Percentiles rank a stretch among this genome's conserved stretches.
phyloP scores from a whole-genome alignment of 2,888 invertebrate genomes.

The Drosophila demipolita region DNA sequence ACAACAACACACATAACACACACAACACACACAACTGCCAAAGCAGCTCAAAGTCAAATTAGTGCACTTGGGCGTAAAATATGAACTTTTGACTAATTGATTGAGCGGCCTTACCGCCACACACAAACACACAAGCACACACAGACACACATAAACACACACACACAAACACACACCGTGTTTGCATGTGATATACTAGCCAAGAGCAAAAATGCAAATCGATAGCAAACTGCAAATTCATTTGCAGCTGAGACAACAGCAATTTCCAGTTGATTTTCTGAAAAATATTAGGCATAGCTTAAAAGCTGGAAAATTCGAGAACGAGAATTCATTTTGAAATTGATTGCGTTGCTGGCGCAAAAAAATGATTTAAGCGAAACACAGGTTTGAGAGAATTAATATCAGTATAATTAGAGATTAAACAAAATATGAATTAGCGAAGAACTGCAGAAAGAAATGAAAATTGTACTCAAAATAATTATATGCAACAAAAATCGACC shows the following conservation, averaged over 20 bases:
- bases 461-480: not conserved
- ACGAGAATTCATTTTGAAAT: not conserved
- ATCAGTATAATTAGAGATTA: not conserved
- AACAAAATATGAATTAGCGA: not conserved
- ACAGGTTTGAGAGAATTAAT: not conserved
- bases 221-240: conserved; percentile 35
- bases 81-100: conserved; percentile 66
- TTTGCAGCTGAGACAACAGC: conserved; percentile 34
- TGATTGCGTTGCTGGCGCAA: conserved; percentile 1
- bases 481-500: not conserved
- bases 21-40: not conserved
- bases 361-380: not conserved
- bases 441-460: not conserved
- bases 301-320: not conserved
- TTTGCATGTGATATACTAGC: conserved; percentile 37
- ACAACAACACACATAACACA: not conserved
- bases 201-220: conserved; percentile 37
- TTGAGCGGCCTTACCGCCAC: conserved; percentile 46
- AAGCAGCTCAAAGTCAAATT: conserved; percentile 63
- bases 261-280: conserved; percentile 26
- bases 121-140: conserved; percentile 2
- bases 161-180: conserved; percentile 9
- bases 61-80: conserved; percentile 53
- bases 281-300: conserved; percentile 21
- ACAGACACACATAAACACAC: conserved; percentile 1